Percentiles rank a stretch among this genome's conserved stretches.
Evolutionary conservation across 2,113 vertebrate species (phyloP).

Genomic region (Sinosuthora webbiana): DNA sequence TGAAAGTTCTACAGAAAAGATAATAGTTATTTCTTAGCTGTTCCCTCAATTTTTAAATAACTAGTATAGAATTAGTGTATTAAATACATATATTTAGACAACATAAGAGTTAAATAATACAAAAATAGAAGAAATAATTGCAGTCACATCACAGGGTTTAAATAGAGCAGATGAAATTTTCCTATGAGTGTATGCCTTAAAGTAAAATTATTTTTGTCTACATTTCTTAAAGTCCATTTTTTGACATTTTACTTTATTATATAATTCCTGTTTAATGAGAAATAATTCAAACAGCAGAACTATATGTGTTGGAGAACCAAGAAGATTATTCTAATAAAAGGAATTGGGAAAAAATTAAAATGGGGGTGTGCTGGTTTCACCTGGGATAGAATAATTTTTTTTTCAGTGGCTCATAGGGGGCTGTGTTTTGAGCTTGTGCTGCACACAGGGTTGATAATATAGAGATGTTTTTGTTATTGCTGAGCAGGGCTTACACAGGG

Average conservation of each 20-base stretch:
- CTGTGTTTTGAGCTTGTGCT: not conserved
- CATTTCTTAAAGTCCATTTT: not conserved
- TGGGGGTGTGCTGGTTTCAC: accelerated
- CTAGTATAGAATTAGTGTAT: not conserved
- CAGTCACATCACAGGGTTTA: not conserved
- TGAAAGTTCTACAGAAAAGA: not conserved
- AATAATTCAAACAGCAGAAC: not conserved
- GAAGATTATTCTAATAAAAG: not conserved
- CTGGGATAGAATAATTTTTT: not conserved
- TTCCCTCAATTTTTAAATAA: not conserved
- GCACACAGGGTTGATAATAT: not conserved
- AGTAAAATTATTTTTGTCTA: not conserved
- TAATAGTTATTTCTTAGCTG: not conserved
- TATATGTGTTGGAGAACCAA: not conserved
- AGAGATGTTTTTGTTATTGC: not conserved
- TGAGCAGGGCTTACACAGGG: not conserved
- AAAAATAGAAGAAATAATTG: not conserved
- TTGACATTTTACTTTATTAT: not conserved
- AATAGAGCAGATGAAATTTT: not conserved
- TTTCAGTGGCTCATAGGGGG: too few relatives aligned
- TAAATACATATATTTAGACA: not conserved
- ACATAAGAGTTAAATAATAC: not conserved
- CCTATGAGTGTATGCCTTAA: accelerated
- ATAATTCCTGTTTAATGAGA: not conserved
- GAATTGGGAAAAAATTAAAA: not conserved